These are phyloP conservation scores for Zaprionus nigranus DNA, from an alignment of 1,140 invertebrate genomes.

Conservation along the genomic window DNA sequence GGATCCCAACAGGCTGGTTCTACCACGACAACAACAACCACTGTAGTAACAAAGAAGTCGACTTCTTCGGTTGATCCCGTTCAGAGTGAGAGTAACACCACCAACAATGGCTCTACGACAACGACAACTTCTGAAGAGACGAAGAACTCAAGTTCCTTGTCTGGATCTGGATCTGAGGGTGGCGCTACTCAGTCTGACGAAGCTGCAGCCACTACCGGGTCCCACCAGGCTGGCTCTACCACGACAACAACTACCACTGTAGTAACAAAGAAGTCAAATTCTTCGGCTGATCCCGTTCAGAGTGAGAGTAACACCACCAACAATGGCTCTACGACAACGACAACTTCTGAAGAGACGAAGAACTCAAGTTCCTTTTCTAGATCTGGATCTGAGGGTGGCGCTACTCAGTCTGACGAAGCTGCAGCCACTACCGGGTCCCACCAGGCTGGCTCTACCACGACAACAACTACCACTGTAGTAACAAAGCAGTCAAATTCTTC, in stretches of 20 bases:
- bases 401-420: not conserved
- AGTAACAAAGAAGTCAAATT: not conserved
- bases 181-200: not conserved
- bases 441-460: no score
- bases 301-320: constrained; percentile 8
- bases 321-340: constrained; percentile 12
- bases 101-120: not conserved
- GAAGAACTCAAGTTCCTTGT: not conserved
- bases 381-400: not conserved
- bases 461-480: no score
- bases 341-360: not conserved
- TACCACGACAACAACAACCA: constrained; percentile 12
- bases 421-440: no score
- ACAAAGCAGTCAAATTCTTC: no score
- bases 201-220: not conserved
- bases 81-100: not conserved
- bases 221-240: not conserved
- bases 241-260: constrained; percentile 1
- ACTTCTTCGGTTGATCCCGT: not conserved
- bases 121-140: not conserved
- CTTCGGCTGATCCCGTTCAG: constrained; percentile 2
- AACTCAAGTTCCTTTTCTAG: not conserved
- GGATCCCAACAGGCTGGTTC: not conserved
- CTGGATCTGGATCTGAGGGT: not conserved
- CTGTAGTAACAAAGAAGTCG: not conserved